Base-by-base conservation (phyloP, 2,113 vertebrate genomes). In the Ia io region DNA sequence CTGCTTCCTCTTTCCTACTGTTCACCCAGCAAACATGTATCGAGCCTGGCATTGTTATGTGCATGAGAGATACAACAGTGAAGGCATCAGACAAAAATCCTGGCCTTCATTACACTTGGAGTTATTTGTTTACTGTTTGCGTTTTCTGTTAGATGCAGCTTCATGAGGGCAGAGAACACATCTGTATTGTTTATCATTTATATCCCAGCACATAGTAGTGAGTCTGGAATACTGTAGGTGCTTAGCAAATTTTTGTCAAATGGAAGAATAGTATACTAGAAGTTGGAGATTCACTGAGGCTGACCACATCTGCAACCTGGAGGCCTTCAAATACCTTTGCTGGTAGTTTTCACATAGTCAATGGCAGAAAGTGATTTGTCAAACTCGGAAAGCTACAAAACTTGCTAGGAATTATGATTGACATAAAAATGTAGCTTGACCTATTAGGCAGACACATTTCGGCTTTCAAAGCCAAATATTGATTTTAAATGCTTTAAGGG, bases 401-500 rank as follows among this genome's bases (percentile, higher is more conserved):
- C 63, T 67, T 80, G 44, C 88, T 67, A 44, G 59, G 51, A 95
- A 84, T 87, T 92, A 90, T 90, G 44, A 86, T 0, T 95, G 79
- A 84, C 67, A 71, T 76, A 51, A 40, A 95, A 90, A 76, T 5
- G 49, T 71, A 23, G 14, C 56, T 56, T 87, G 47, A 65, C 35
- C 87, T 59, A 47, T 76, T 84, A 44, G 42, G 59, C 6, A n/a
- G 40, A 65, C 37, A 95, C 20, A 73, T 78, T 91, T 91, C 70
- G 90, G 37, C 17, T 71, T 49, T 84, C 44, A n/a, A 71, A 80
- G 88, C 23, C 70, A 93, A 84, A 84, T 84, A 94, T 53, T 92
- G 85, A 93, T 86, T 93, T 86, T 42, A 85, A 73, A 61, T 85
- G 18, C 51, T 93, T 94, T 84, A 71, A 51, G 94, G 84, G 44